phyloP scores from a whole-genome alignment of 2,797 vertebrate genomes.

The Lycodopsis pacificus region DNA sequence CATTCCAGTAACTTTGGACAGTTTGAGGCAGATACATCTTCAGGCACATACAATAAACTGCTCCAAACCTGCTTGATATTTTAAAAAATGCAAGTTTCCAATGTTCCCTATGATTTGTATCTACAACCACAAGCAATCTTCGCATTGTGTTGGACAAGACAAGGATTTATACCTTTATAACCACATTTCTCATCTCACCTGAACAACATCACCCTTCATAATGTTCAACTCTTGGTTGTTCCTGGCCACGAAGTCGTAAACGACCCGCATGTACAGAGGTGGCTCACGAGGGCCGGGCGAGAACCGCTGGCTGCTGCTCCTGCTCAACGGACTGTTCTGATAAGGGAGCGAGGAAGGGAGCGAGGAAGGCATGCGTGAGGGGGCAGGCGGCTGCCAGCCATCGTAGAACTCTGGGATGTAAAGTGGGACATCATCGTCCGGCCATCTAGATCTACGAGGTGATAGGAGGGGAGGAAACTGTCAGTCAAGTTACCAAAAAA shows the following conservation, averaged over 20 bases:
- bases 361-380: not conserved
- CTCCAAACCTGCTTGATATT: not conserved
- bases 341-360: not conserved
- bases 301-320: slow-evolving; percentile 64
- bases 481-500: not conserved
- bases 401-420: slow-evolving; percentile 87
- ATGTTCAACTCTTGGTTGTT: slow-evolving; percentile 89
- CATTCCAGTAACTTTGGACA: not conserved
- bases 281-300: slow-evolving; percentile 31
- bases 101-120: not conserved
- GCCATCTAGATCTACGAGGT: slow-evolving; percentile 81
- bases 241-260: slow-evolving; percentile 88
- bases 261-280: slow-evolving; percentile 77
- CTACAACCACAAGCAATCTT: not conserved
- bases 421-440: slow-evolving; percentile 69
- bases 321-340: slow-evolving; percentile 26
- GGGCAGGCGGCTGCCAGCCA: slow-evolving; percentile 80
- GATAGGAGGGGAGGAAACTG: not conserved
- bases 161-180: not conserved
- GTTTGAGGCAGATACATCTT: not conserved
- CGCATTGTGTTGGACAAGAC: not conserved
- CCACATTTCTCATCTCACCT: slow-evolving; percentile 77
- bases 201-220: slow-evolving; percentile 86
- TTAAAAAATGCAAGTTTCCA: not conserved
- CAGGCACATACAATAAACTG: not conserved